Evolutionary conservation across 2,797 vertebrate species (phyloP).

Genomic region (Girardinus metallicus): DNA sequence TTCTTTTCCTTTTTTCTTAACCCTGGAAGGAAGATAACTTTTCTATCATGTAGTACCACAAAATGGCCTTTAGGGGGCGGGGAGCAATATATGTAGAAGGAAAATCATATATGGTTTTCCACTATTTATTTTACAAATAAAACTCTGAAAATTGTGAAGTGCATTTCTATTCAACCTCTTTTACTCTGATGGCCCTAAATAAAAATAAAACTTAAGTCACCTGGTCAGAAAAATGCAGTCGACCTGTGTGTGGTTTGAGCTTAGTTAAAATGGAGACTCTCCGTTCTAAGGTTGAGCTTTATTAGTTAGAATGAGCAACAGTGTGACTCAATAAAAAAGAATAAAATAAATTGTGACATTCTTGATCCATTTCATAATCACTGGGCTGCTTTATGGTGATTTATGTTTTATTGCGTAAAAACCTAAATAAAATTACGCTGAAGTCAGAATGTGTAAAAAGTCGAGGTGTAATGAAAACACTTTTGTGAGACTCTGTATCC

Average conservation of each 20-base stretch:
- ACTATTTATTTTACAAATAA: not conserved
- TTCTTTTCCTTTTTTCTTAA: slow-evolving; percentile 79
- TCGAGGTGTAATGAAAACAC: not conserved
- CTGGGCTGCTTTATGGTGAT: not conserved
- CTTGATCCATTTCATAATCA: not conserved
- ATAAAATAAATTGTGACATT: not conserved
- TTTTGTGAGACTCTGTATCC: not conserved
- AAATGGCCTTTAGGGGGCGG: not conserved
- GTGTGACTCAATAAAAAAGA: not conserved
- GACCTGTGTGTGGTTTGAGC: not conserved
- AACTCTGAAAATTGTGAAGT: not conserved
- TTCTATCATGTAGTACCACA: not conserved
- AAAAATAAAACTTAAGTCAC: not conserved
- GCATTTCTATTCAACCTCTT: not conserved
- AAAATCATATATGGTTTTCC: not conserved
- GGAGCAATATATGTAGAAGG: not conserved
- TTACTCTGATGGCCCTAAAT: not conserved
- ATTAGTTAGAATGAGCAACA: not conserved
- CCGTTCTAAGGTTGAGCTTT: not conserved
- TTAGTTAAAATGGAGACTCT: not conserved
- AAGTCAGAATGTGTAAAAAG: not conserved
- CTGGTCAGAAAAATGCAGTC: not conserved
- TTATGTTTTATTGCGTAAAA: not conserved
- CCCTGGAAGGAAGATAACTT: slow-evolving; percentile 53
- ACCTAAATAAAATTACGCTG: not conserved